Evolutionary conservation across 2,888 invertebrate genomes (phyloP).

Genomic region (Drosophila affinis): DNA sequence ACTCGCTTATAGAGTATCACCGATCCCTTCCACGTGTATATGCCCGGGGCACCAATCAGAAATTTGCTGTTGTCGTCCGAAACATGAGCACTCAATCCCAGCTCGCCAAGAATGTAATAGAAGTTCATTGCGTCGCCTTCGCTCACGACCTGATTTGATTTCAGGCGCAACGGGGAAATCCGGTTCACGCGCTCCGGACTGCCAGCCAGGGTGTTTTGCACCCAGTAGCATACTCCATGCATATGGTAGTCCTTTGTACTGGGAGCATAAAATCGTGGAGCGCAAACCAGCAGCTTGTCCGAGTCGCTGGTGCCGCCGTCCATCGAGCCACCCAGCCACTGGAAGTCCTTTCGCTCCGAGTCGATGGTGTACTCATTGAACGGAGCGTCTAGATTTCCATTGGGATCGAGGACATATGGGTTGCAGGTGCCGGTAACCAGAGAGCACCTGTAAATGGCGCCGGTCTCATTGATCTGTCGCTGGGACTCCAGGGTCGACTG

Average conservation of each 20-base stretch:
- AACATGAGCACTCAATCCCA: constrained; percentile 83
- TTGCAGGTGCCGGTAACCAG: constrained; percentile 77
- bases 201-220: constrained; percentile 78
- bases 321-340: constrained; percentile 85
- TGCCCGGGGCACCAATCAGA: constrained; percentile 83
- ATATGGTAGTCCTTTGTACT: constrained; percentile 77
- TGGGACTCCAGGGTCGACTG: constrained; percentile 84
- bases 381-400: constrained; percentile 79
- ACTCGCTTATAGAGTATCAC: constrained; percentile 80
- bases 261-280: constrained; percentile 81
- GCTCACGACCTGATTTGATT: constrained; percentile 71
- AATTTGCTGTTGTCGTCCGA: constrained; percentile 83
- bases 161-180: constrained; percentile 82
- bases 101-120: constrained; percentile 82
- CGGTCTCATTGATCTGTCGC: constrained; percentile 84
- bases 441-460: constrained; percentile 85
- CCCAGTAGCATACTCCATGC: constrained; percentile 84
- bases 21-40: constrained; percentile 83
- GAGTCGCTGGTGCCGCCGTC: constrained; percentile 83
- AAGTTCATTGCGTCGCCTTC: constrained; percentile 55
- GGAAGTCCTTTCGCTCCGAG: constrained; percentile 83
- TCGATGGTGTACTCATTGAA: constrained; percentile 78
- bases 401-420: constrained; percentile 82
- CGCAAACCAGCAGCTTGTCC: constrained; percentile 84
- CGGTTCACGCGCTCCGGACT: constrained; percentile 74